Evolutionary conservation across 1,140 invertebrate species (phyloP), one percentile per base, ranked within the genome.

Genomic region (Amyelois transitella): DNA sequence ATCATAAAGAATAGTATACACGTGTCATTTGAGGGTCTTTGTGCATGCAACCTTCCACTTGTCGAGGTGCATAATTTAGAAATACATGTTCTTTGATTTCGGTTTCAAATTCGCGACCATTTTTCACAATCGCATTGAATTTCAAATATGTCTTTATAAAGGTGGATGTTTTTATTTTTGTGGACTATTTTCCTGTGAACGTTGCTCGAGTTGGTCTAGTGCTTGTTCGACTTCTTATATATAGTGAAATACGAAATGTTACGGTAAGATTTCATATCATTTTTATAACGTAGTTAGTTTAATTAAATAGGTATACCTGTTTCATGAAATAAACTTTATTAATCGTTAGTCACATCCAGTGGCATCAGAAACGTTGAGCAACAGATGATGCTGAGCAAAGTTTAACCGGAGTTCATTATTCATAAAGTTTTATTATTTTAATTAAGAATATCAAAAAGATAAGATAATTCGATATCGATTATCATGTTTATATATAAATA

Each of bases 61-160:
- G 62, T 47, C 49, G 51, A 60, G 60, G 71, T 80, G 77, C 70
- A 80, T 82, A 79, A 81, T 77, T 75, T 71, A 66, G 53, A 56
- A 58, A 59, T 60, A 72, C 51, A 66, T 61, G 67, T 66, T 71
- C 66, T 38, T 48, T 55, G 63, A 81, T 77, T 77, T 81, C 66
- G 62, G 65, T 72, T 71, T 67, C 66, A 64, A 69, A 84, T 70
- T 63, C 69, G 62, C 75, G 59, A 54, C 69, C 60, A 86, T 86
- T 84, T 86, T 83, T 86, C 81, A 84, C 60, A 55, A 72, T 61
- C 76, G 49, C 66, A 81, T 86, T 86, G 83, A 84, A 82, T 81
- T 86, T 80, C 83, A 86, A 86, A 86, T 84, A 78, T 72, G 69
- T 69, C 75, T 76, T 80, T 86, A 86, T 84, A 86, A 82, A 62